Percentiles rank a stretch among this genome's conserved stretches.
These are phyloP conservation scores for Hydrocynus forskahlii DNA, from an alignment of 2,797 vertebrate genomes.

Conservation along the genomic window DNA sequence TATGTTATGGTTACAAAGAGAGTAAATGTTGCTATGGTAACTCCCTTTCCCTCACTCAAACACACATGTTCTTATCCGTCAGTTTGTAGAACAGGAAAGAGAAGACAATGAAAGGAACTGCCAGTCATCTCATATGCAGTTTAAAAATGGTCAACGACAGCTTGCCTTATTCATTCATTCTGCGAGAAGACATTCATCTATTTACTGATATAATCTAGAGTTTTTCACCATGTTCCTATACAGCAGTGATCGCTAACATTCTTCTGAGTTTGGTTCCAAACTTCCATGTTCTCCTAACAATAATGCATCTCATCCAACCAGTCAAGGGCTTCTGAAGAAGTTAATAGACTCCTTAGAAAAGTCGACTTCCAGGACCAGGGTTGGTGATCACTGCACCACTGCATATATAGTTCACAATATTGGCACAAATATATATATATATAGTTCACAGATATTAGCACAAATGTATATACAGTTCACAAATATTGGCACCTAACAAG, in stretches of 20 bases:
- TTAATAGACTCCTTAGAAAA: background rate
- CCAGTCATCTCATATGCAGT: slow-evolving; percentile 63
- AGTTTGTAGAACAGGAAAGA: slow-evolving; percentile 71
- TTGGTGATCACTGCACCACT: no score
- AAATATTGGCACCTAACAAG: background rate
- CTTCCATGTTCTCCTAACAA: background rate
- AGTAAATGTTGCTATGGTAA: slow-evolving; percentile 37
- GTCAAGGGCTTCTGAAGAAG: background rate
- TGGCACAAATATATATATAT: no score
- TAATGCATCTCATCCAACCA: background rate
- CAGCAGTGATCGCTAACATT: background rate
- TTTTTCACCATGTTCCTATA: background rate
- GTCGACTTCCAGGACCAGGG: background rate
- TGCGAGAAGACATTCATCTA: slow-evolving; percentile 2
- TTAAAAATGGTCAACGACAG: slow-evolving; percentile 40
- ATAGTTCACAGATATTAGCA: no score
- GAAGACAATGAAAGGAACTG: slow-evolving; percentile 79
- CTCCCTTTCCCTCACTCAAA: slow-evolving; percentile 20
- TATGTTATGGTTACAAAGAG: background rate
- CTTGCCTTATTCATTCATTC: slow-evolving; percentile 44
- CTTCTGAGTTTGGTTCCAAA: background rate
- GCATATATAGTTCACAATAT: no score
- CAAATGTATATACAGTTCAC: no score
- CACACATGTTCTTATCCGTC: slow-evolving; percentile 39
- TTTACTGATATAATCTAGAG: background rate